These are phyloP conservation scores for Ephydatia muelleri DNA, from an alignment of 37 sponge, comb jelly and placozoan genomes.

Conservation along the genomic window DNA sequence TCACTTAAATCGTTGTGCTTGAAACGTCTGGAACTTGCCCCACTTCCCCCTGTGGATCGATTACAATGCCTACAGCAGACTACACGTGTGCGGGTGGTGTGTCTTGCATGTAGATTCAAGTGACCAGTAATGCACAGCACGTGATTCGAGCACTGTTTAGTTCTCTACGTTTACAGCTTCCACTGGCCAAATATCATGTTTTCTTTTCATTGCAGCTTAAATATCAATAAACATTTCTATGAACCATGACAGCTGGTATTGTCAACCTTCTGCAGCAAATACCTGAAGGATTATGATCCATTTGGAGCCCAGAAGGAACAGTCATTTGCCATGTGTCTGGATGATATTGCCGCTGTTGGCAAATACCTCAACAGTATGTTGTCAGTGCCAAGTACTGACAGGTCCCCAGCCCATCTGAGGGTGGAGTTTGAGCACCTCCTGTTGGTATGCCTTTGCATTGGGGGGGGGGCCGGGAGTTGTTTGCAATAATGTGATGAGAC, in stretches of 20 bases:
- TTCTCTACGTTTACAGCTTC: no score
- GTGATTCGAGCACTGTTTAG: no score
- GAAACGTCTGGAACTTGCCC: no score
- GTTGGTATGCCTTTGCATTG: slow-evolving; percentile 64
- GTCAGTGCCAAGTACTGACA: background rate
- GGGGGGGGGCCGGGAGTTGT: no score
- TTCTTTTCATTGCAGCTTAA: no score
- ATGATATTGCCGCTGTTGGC: slow-evolving; percentile 27
- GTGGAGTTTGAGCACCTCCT: slow-evolving; percentile 65
- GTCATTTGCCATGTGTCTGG: slow-evolving; percentile 43
- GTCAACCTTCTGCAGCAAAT: slow-evolving; percentile 17
- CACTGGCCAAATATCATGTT: slow-evolving; percentile 7
- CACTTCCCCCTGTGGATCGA: no score
- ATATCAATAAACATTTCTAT: background rate
- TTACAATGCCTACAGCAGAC: no score
- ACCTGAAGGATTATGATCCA: slow-evolving; percentile 81
- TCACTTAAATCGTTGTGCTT: no score
- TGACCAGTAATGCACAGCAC: no score
- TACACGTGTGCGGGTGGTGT: no score
- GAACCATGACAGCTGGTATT: background rate
- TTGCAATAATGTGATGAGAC: no score
- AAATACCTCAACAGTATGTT: slow-evolving; percentile 11
- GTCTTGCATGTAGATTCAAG: no score
- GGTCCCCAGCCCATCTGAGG: background rate
- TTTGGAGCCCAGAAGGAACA: slow-evolving; percentile 75